Evolutionary conservation across 2,113 vertebrate species (phyloP).

Genomic region (Hippocampus zosterae): DNA sequence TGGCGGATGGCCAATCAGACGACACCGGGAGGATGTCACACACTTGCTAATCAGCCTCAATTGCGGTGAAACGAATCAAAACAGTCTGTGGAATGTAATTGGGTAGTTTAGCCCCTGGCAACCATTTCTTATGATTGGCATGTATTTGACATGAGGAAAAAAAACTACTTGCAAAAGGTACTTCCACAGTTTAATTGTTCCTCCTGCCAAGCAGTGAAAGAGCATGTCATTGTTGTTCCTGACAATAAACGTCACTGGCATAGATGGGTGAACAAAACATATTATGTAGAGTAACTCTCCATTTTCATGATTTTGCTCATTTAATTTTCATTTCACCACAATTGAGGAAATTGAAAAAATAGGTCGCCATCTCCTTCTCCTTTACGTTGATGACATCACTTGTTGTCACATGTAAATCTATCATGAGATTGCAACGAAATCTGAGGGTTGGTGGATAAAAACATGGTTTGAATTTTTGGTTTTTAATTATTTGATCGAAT

Average conservation of each 20-base stretch:
- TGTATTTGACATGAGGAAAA: not conserved
- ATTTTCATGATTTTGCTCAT: too few relatives aligned
- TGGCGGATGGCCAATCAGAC: not conserved
- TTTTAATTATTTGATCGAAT: not conserved
- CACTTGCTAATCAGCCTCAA: not conserved
- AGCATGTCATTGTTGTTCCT: not conserved
- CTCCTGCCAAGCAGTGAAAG: not conserved
- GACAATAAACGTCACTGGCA: not conserved
- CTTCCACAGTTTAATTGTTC: not conserved
- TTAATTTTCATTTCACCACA: not conserved
- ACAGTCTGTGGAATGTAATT: not conserved
- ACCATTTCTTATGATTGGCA: not conserved
- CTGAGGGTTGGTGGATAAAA: not conserved
- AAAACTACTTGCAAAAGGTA: too few relatives aligned
- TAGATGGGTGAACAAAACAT: not conserved
- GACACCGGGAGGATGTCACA: not conserved
- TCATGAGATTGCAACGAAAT: not conserved
- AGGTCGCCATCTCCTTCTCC: too few relatives aligned
- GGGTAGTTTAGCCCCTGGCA: not conserved
- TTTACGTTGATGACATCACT: not conserved
- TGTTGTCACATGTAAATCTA: not conserved
- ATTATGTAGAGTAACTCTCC: not conserved
- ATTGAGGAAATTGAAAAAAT: not conserved
- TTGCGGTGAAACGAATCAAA: not conserved
- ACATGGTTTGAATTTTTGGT: not conserved